A percentile compares a stretch with the other conserved stretches of the same genome.
Conservation (phyloP, 2,888 invertebrate genomes). For the Acanthococcus lagerstroemiae region DNA sequence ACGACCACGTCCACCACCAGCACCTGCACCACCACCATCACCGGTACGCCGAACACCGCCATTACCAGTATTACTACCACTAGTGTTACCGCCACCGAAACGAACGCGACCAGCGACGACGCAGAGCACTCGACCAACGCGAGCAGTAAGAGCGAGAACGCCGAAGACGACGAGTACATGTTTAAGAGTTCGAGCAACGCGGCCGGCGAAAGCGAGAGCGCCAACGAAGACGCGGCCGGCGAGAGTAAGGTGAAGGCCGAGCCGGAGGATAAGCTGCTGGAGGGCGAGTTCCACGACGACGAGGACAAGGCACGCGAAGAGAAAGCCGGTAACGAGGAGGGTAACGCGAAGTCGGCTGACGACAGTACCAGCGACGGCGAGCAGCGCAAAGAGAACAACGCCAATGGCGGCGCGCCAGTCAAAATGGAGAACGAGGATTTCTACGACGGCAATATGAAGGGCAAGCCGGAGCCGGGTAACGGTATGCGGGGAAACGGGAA, state of each 20-base stretch:
- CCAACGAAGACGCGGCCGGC: not conserved
- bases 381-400: conserved; percentile 1
- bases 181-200: conserved; percentile 3
- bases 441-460: conserved; percentile 3
- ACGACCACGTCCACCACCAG: not conserved
- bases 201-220: not conserved
- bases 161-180: conserved; percentile 14
- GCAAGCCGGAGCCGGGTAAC: not conserved
- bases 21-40: not conserved
- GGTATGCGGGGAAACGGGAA: not conserved
- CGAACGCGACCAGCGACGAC: not conserved
- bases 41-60: not conserved
- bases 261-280: conserved; percentile 6
- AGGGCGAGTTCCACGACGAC: not conserved
- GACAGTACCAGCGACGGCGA: not conserved
- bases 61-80: not conserved
- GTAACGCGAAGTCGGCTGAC: not conserved
- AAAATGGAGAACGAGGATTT: conserved; percentile 15
- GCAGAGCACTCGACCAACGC: not conserved
- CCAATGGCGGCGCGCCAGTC: not conserved
- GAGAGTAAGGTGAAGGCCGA: conserved; percentile 9
- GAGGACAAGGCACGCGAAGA: not conserved
- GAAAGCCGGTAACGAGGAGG: conserved; percentile 1
- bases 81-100: conserved; percentile 2
- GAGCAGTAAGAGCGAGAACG: not conserved